phyloP scores from a whole-genome alignment of 2,797 vertebrate genomes.

The Anguilla pacifica region DNA sequence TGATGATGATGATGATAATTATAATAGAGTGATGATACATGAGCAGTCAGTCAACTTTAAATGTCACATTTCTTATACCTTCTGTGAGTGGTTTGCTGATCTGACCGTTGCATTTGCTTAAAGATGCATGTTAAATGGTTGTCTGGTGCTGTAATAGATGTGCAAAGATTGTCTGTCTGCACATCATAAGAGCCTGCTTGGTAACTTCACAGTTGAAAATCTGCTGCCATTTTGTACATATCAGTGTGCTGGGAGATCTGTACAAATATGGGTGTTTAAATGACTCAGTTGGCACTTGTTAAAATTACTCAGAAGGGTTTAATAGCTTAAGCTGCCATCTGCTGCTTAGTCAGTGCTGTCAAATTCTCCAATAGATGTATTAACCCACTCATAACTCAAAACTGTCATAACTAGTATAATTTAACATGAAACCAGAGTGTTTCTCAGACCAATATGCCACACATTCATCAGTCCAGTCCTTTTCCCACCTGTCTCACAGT shows the following conservation, averaged over 20 bases:
- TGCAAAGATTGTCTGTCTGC: not conserved
- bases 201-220: not conserved
- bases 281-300: slow-evolving; percentile 14
- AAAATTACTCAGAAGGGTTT: slow-evolving; percentile 12
- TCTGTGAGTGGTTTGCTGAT: not conserved
- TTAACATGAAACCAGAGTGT: not conserved
- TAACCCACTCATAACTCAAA: slow-evolving; percentile 26
- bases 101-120: not conserved
- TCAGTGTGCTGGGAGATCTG: slow-evolving; percentile 3
- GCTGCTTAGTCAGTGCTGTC: not conserved
- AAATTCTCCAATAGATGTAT: slow-evolving; percentile 4
- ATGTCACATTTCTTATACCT: not conserved
- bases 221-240: slow-evolving; percentile 1
- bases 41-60: not conserved
- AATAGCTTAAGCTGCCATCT: slow-evolving; percentile 1
- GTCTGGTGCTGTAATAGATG: not conserved
- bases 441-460: not conserved
- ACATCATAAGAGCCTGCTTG: not conserved
- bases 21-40: not conserved
- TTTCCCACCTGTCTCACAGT: not conserved
- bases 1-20: not conserved
- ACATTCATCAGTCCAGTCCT: not conserved
- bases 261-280: slow-evolving; percentile 4
- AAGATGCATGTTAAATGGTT: not conserved
- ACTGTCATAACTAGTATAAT: not conserved